A percentile compares a stretch with the other conserved stretches of the same genome.
Conservation (phyloP, 1,140 invertebrate species). For the Anagrus nilaparvatae region DNA sequence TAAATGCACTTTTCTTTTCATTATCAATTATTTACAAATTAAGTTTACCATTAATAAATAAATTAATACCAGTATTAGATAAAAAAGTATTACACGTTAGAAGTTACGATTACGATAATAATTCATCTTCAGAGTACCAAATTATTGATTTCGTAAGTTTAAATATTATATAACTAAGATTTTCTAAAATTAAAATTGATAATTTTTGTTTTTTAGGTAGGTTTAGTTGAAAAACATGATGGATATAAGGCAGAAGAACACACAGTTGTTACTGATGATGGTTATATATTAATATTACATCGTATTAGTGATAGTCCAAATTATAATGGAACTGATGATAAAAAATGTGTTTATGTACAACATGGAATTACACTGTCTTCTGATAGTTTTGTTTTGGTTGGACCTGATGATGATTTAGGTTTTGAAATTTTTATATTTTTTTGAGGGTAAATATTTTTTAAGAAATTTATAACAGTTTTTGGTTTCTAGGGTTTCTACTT, state of each 20-base stretch:
- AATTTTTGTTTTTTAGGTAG: constrained; percentile 12
- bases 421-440: not conserved
- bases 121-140: not conserved
- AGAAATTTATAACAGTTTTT: constrained; percentile 2
- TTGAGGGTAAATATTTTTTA: not conserved
- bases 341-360: constrained; percentile 36
- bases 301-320: constrained; percentile 31
- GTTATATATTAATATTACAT: constrained; percentile 39
- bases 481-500: constrained; percentile 38
- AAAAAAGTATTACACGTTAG: constrained; percentile 1
- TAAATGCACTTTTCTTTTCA: too few species aligned
- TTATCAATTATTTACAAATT: not conserved
- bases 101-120: not conserved
- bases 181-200: not conserved
- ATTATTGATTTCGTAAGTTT: constrained; percentile 8
- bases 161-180: too few species aligned
- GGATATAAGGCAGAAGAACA: constrained; percentile 40
- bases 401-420: constrained; percentile 31
- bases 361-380: constrained; percentile 42
- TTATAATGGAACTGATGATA: constrained; percentile 5
- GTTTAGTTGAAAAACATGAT: constrained; percentile 25
- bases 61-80: not conserved
- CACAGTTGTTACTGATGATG: constrained; percentile 35
- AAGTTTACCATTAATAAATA: not conserved
- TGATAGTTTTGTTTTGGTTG: constrained; percentile 38